These are phyloP conservation scores for Cryptoblepharus egeriae DNA, from an alignment of 2,797 vertebrate species.

Conservation along the genomic window DNA sequence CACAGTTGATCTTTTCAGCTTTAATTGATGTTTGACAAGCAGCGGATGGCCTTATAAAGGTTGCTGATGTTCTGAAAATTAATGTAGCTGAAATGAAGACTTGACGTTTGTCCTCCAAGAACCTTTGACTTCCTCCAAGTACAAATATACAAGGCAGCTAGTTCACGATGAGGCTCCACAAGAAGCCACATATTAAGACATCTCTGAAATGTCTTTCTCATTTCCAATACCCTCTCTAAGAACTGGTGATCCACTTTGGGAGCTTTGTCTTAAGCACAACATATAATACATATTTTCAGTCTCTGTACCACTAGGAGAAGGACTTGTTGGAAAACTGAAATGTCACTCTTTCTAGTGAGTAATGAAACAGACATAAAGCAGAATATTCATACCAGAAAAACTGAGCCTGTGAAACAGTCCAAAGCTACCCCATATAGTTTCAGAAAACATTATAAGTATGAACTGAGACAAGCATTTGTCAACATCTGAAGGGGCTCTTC, in stretches of 20 bases:
- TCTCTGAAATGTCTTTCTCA: background rate
- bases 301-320: no score
- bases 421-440: background rate
- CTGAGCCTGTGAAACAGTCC: no score
- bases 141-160: background rate
- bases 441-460: no score
- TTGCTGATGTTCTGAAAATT: fast-evolving
- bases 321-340: background rate
- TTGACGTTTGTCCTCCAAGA: background rate
- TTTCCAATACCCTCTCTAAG: background rate
- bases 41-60: background rate
- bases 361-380: background rate
- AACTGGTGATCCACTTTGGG: background rate
- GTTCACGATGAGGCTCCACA: background rate
- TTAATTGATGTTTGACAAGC: background rate
- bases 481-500: no score
- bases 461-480: background rate
- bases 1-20: background rate
- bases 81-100: background rate
- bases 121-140: background rate
- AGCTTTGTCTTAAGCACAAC: background rate
- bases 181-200: background rate
- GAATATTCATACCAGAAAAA: background rate
- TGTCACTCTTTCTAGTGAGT: background rate
- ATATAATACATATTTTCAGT: background rate